These are phyloP conservation scores for Drosophila albomicans DNA, from an alignment of 1,140 invertebrate genomes.

Conservation along the genomic window DNA sequence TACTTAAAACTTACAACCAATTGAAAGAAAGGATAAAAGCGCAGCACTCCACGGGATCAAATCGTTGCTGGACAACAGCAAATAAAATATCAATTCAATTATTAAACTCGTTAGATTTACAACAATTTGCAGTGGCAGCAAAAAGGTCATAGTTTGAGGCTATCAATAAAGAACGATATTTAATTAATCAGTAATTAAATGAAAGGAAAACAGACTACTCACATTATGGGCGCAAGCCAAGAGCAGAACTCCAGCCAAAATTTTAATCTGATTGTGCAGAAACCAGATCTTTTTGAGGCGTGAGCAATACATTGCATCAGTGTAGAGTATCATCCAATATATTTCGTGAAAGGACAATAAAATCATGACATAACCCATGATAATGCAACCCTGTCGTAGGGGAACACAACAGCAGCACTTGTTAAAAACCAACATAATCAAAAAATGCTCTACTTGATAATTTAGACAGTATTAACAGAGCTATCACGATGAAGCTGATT, in stretches of 20 bases:
- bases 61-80: conserved; percentile 3
- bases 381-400: conserved; percentile 17
- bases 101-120: conserved; percentile 33
- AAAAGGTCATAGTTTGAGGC: conserved; percentile 7
- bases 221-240: conserved; percentile 16
- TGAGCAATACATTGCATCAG: background rate
- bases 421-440: conserved; percentile 22
- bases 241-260: conserved; percentile 28
- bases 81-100: conserved; percentile 40
- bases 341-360: background rate
- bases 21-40: conserved; percentile 16
- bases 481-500: background rate
- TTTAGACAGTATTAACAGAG: conserved; percentile 6
- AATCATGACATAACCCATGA: conserved; percentile 2
- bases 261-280: conserved; percentile 11
- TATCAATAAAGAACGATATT: background rate
- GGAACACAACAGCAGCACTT: conserved; percentile 34
- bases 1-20: conserved; percentile 31
- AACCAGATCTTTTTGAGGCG: conserved; percentile 18
- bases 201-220: background rate
- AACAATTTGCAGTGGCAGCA: conserved; percentile 50
- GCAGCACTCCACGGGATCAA: background rate
- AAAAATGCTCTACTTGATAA: conserved; percentile 2
- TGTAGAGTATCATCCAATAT: background rate
- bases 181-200: background rate